Evolutionary conservation across 92 coral and sea anemone genomes (phyloP).

Genomic region (Galaxea fascicularis): DNA sequence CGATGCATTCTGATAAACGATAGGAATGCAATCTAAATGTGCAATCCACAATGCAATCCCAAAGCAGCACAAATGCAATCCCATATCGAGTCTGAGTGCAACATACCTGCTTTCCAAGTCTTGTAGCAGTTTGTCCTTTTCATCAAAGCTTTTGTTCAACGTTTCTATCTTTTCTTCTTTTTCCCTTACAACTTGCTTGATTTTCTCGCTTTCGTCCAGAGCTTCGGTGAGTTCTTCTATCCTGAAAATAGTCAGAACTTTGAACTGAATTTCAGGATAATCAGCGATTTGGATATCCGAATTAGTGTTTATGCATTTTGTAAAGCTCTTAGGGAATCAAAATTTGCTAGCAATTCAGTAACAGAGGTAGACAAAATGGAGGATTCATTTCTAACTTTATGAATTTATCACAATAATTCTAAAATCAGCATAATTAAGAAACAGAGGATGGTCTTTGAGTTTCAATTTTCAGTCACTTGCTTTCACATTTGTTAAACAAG

Average conservation of each 20-base stretch:
- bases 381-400: not conserved
- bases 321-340: not conserved
- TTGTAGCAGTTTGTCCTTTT: conserved; percentile 76
- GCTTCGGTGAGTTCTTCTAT: conserved; percentile 80
- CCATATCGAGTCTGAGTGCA: not conserved
- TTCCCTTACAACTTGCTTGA: conserved; percentile 73
- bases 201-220: conserved; percentile 74
- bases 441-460: too few relatives aligned
- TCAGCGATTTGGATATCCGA: not conserved
- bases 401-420: too few relatives aligned
- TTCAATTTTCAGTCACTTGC: too few relatives aligned
- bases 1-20: not conserved
- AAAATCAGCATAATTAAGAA: too few relatives aligned
- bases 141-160: conserved; percentile 68
- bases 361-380: not conserved
- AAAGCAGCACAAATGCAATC: not conserved
- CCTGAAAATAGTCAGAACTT: conserved; percentile 39
- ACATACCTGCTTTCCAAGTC: conserved; percentile 86
- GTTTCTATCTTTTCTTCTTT: conserved; percentile 80
- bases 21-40: not conserved
- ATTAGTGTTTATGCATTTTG: not conserved
- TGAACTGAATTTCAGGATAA: not conserved
- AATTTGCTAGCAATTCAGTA: not conserved
- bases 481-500: too few relatives aligned
- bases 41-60: not conserved